A percentile compares a stretch with the other conserved stretches of the same genome.
Conservation (phyloP, 2,113 vertebrate genomes). For the Nyctibius bracteatus region DNA sequence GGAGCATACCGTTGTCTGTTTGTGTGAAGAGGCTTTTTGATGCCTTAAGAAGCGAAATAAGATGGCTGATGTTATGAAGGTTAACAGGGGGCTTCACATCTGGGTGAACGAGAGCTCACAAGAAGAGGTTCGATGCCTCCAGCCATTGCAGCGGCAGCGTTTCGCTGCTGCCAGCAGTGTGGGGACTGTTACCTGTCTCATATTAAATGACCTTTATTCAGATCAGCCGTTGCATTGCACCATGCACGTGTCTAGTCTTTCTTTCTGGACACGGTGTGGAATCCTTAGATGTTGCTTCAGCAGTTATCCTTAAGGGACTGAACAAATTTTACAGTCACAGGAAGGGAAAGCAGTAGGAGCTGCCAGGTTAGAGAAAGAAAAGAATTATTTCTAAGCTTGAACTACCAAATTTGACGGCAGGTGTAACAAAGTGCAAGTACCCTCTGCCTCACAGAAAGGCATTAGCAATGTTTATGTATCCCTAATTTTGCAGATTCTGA, state of each 20-base stretch:
- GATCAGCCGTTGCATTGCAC: background rate
- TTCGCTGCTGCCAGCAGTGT: accelerated
- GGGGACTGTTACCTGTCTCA: background rate
- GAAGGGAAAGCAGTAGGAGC: background rate
- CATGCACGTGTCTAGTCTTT: background rate
- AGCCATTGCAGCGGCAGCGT: accelerated
- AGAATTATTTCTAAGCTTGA: background rate
- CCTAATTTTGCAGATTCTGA: background rate
- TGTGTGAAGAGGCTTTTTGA: background rate
- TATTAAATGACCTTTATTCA: background rate
- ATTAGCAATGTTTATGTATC: background rate
- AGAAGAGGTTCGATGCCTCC: background rate
- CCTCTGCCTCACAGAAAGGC: background rate
- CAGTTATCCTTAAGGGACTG: background rate
- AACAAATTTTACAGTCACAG: background rate
- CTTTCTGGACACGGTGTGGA: background rate
- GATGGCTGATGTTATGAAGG: background rate
- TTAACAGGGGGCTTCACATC: background rate
- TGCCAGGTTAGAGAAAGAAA: background rate
- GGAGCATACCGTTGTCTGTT: background rate
- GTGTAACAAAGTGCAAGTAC: background rate
- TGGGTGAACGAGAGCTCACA: background rate
- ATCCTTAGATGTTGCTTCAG: background rate
- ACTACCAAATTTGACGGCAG: background rate
- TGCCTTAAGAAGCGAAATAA: background rate